A percentile compares a stretch with the other conserved stretches of the same genome.
Conservation (phyloP, 2,113 vertebrate genomes). For the Microtus richardsoni region DNA sequence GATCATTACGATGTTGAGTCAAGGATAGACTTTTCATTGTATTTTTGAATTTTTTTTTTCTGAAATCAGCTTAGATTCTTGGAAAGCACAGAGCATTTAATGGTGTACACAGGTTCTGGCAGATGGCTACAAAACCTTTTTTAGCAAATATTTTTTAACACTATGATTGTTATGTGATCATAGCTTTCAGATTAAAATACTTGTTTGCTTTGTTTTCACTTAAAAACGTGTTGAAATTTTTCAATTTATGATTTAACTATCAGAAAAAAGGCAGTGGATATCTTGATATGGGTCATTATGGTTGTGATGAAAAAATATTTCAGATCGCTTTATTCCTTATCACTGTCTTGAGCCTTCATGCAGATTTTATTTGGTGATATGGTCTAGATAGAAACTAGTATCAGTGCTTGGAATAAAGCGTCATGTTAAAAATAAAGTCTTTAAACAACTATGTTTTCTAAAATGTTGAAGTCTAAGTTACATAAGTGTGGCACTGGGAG, state of each 20-base stretch:
- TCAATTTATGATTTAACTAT: not conserved
- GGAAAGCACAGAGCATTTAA: not conserved
- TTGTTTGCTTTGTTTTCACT: not conserved
- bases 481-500: not conserved
- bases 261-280: not conserved
- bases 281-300: not conserved
- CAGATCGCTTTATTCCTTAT: not conserved
- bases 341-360: not conserved
- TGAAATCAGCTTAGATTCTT: slow-evolving; percentile 34
- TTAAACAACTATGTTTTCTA: slow-evolving; percentile 7
- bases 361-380: not conserved
- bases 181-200: not conserved
- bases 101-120: not conserved
- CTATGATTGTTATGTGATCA: not conserved
- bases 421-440: slow-evolving; percentile 44
- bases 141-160: slow-evolving; percentile 16
- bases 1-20: not conserved
- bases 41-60: not conserved
- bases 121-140: not conserved
- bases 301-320: slow-evolving; percentile 15
- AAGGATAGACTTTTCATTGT: not conserved
- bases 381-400: not conserved
- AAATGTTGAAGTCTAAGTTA: not conserved
- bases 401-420: not conserved
- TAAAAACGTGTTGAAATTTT: not conserved